These are phyloP conservation scores for Habropoda laboriosa DNA, from an alignment of 1,140 invertebrate species.

Conservation along the genomic window DNA sequence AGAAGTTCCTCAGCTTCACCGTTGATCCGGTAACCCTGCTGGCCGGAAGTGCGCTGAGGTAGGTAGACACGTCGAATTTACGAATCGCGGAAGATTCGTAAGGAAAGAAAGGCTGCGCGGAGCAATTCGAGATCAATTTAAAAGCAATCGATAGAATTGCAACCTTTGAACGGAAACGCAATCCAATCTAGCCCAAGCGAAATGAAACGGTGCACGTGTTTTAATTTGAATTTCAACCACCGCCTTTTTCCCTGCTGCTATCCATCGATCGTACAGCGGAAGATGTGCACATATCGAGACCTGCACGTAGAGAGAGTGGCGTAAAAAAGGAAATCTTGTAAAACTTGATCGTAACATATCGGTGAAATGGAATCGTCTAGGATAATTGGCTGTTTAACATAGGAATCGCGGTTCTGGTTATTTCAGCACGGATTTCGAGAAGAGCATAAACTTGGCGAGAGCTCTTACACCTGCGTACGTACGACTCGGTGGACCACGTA, in stretches of 20 bases:
- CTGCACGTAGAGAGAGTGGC: accelerated
- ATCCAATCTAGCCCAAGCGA: constrained; percentile 23
- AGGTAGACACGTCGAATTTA: constrained; percentile 63
- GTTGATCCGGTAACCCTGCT: constrained; percentile 83
- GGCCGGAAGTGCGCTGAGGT: constrained; percentile 76
- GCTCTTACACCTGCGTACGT: constrained; percentile 84
- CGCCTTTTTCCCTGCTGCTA: neutral
- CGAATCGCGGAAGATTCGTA: neutral
- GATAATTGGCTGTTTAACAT: neutral
- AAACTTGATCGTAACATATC: neutral
- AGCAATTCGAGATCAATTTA: constrained; percentile 34
- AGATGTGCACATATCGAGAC: neutral
- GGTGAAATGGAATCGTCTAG: neutral
- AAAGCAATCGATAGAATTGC: constrained; percentile 13
- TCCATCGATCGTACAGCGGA: neutral
- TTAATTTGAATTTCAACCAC: constrained; percentile 18
- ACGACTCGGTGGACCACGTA: constrained; percentile 83
- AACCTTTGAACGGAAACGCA: constrained; percentile 19
- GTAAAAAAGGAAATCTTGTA: neutral
- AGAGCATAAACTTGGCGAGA: constrained; percentile 81
- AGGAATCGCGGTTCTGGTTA: neutral
- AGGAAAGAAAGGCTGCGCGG: neutral
- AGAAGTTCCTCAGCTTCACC: constrained; percentile 85
- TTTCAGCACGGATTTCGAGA: constrained; percentile 43
- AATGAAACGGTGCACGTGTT: constrained; percentile 29